Conservation (phyloP, 2,888 invertebrate species). For the Creontiades dilutus region DNA sequence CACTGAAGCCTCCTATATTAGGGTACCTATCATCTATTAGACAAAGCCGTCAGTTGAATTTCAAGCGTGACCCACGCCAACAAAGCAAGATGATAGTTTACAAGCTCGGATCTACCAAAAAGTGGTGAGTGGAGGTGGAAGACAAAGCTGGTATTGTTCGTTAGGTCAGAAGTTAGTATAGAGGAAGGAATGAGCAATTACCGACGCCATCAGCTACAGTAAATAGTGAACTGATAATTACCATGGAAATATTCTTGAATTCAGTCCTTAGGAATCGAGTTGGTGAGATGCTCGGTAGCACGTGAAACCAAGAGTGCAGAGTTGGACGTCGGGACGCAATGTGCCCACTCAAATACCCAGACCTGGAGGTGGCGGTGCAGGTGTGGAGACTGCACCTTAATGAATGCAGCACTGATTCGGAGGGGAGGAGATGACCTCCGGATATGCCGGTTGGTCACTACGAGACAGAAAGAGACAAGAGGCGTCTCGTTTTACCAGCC, state of each 20-base stretch:
- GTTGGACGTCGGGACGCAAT: background rate
- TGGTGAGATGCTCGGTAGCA: background rate
- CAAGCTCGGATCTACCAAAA: too few species aligned
- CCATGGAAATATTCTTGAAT: background rate
- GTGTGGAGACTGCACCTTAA: background rate
- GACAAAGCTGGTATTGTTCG: too few species aligned
- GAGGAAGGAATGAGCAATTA: background rate
- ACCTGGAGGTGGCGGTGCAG: background rate
- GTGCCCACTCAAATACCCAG: background rate
- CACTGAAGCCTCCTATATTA: background rate
- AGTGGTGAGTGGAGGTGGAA: too few species aligned
- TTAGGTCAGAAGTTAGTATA: background rate
- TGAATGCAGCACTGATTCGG: background rate
- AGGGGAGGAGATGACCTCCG: background rate
- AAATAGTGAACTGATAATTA: background rate
- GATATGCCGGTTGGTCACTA: background rate
- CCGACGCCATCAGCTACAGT: background rate
- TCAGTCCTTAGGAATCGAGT: too few species aligned
- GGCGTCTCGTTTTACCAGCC: background rate
- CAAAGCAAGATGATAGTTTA: background rate
- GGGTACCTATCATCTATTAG: background rate
- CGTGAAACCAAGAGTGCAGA: background rate
- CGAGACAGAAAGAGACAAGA: background rate
- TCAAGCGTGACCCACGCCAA: constrained; percentile 19
- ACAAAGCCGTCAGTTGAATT: background rate